Conservation (phyloP, 2,888 invertebrate genomes). For the Heliconius cydno region DNA sequence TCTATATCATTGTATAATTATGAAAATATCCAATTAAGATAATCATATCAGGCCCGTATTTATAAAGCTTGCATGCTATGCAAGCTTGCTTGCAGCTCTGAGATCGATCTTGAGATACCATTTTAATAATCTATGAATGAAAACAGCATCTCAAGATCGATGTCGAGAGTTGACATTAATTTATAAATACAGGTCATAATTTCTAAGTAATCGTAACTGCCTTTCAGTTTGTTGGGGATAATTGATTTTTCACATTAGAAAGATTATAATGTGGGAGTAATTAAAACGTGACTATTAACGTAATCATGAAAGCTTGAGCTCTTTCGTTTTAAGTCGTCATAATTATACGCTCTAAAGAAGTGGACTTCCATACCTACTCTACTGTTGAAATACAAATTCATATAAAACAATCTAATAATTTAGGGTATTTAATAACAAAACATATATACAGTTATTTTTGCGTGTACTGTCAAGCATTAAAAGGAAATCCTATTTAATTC, state of each 20-base stretch:
- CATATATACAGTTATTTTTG: no score
- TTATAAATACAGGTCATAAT: background rate
- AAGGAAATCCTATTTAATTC: no score
- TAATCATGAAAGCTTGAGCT: background rate
- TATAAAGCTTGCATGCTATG: no score
- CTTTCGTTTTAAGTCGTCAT: background rate
- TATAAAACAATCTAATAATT: background rate
- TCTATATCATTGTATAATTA: background rate
- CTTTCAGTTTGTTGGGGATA: background rate
- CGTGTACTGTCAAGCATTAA: no score
- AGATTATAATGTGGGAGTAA: background rate
- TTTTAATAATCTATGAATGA: no score
- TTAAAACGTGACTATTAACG: background rate
- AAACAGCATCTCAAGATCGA: no score
- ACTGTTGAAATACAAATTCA: background rate
- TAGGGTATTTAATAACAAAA: no score
- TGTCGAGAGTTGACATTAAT: no score
- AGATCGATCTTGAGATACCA: no score
- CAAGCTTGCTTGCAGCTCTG: no score
- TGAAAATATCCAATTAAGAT: background rate
- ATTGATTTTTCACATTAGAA: slow-evolving; percentile 4
- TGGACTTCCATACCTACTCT: background rate
- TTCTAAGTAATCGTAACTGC: background rate
- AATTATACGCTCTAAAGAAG: background rate
- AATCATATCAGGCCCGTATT: background rate